phyloP scores from a whole-genome alignment of 2,797 vertebrate species.

The Pseudopleuronectes americanus region DNA sequence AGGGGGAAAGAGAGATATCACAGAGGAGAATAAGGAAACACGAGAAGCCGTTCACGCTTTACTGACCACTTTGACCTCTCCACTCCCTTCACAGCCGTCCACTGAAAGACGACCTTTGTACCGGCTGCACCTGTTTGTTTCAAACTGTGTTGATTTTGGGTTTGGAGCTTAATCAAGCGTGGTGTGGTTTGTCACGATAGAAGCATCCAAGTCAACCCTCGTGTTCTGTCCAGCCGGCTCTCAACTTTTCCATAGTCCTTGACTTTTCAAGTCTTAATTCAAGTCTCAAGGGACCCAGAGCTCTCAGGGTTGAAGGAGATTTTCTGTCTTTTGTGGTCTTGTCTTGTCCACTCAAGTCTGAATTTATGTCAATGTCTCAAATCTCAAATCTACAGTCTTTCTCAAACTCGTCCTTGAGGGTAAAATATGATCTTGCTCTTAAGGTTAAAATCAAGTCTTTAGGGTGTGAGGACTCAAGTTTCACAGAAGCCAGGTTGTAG shows the following conservation, averaged over 20 bases:
- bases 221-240: neutral
- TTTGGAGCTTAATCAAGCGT: conserved; percentile 27
- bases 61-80: conserved; percentile 30
- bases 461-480: neutral
- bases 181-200: neutral
- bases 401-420: no score
- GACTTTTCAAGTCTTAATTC: no score
- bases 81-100: conserved; percentile 16
- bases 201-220: neutral
- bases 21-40: neutral
- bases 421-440: neutral
- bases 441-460: neutral
- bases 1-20: neutral
- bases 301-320: neutral
- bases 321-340: no score
- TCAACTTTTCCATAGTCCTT: neutral
- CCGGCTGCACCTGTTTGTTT: conserved; percentile 36
- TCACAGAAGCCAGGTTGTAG: no score
- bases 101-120: conserved; percentile 42
- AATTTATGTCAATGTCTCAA: neutral
- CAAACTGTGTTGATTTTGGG: conserved; percentile 49
- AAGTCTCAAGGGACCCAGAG: no score
- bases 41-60: conserved; percentile 15
- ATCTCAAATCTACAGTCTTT: neutral
- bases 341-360: neutral